phyloP scores from a whole-genome alignment of 2,113 vertebrate genomes.

The Mus musculus region GRCm39 chr11:35023501-35024000 shows the following conservation, averaged over 20 bases:
- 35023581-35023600: not conserved
- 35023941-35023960: not conserved
- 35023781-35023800: conserved; percentile 36
- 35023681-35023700: not conserved
- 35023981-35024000: not conserved
- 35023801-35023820: conserved; percentile 43
- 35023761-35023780: conserved; percentile 66
- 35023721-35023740: conserved; percentile 37
- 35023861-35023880: not conserved
- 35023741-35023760: conserved; percentile 35
- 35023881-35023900: not conserved
- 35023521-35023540: not conserved
- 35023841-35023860: conserved; percentile 63
- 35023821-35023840: conserved; percentile 50
- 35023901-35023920: not conserved
- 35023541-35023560: not conserved
- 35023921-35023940: not conserved
- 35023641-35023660: not conserved
- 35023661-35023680: not conserved
- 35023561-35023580: too few species aligned
- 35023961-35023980: not conserved
- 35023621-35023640: not conserved
- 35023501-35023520: not conserved
- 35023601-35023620: not conserved
- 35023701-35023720: conserved; percentile 15